These are phyloP conservation scores for Martes martes DNA, from an alignment of 2,113 vertebrate species.

Conservation along the genomic window DNA sequence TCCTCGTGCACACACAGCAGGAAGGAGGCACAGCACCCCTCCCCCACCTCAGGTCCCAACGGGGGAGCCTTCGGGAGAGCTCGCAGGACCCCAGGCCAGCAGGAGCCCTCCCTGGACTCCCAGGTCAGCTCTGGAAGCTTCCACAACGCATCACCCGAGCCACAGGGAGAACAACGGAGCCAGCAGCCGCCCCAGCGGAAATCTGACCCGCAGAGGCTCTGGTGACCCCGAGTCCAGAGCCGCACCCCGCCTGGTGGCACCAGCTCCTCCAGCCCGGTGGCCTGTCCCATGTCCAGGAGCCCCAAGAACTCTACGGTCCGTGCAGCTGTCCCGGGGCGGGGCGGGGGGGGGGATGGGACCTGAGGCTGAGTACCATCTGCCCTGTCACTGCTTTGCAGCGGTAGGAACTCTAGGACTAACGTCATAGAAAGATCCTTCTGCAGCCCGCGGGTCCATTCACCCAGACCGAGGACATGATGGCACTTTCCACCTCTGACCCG, in stretches of 20 bases:
- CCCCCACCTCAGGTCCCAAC: rapidly evolving
- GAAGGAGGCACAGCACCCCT: rapidly evolving
- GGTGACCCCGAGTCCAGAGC: rapidly evolving
- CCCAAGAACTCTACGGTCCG: neutral
- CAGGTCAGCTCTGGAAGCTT: neutral
- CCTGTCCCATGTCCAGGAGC: neutral
- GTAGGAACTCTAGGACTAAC: neutral
- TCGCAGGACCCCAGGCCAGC: neutral
- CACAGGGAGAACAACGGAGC: neutral
- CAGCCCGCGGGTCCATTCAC: neutral
- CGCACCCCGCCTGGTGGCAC: rapidly evolving
- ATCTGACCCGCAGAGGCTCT: too few species aligned
- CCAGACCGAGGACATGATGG: neutral
- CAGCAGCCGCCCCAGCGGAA: neutral
- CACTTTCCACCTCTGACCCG: neutral
- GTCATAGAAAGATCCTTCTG: neutral
- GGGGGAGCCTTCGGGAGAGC: neutral
- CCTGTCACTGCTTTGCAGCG: neutral
- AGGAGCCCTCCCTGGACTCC: neutral
- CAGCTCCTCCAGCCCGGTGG: neutral
- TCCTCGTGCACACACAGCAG: neutral
- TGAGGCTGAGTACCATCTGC: neutral
- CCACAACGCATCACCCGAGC: rapidly evolving
- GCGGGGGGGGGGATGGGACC: neutral
- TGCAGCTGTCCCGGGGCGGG: neutral